phyloP scores from a whole-genome alignment of 2,113 vertebrate genomes.

The Meleagris gallopavo region DNA sequence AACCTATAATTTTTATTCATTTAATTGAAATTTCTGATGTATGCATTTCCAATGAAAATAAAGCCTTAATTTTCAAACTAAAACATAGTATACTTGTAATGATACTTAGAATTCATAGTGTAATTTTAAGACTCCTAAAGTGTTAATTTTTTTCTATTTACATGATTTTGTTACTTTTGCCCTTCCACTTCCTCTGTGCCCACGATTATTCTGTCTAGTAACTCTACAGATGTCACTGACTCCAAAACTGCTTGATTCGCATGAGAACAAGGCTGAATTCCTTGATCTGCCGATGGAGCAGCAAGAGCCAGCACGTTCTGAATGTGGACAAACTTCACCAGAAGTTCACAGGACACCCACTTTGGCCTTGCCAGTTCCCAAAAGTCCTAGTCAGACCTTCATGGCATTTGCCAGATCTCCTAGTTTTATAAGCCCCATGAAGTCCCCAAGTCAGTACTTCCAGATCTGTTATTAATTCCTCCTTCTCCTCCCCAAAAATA shows the following conservation, averaged over 20 bases:
- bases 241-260: slow-evolving; percentile 76
- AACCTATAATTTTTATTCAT: neutral
- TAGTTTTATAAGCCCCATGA: slow-evolving; percentile 82
- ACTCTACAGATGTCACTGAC: slow-evolving; percentile 83
- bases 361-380: slow-evolving; percentile 77
- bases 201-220: slow-evolving; percentile 78
- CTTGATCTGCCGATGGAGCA: slow-evolving; percentile 61
- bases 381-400: slow-evolving; percentile 79
- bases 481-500: slow-evolving; percentile 28
- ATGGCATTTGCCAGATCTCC: slow-evolving; percentile 77
- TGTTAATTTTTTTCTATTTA: slow-evolving; percentile 37
- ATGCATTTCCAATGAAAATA: neutral
- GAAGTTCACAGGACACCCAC: slow-evolving; percentile 70
- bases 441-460: slow-evolving; percentile 85
- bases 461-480: slow-evolving; percentile 75
- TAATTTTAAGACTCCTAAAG: slow-evolving; percentile 54
- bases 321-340: slow-evolving; percentile 74
- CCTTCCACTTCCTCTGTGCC: slow-evolving; percentile 75
- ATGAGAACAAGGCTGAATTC: slow-evolving; percentile 68
- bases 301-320: slow-evolving; percentile 67
- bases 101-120: slow-evolving; percentile 27
- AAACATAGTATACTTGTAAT: slow-evolving; percentile 31
- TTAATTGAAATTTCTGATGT: neutral
- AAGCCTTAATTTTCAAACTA: slow-evolving; percentile 35
- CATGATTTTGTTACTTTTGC: slow-evolving; percentile 61